Evolutionary conservation across 2,113 vertebrate species (phyloP), one percentile per base, ranked within the genome.

Genomic region (Cathartes aura): DNA sequence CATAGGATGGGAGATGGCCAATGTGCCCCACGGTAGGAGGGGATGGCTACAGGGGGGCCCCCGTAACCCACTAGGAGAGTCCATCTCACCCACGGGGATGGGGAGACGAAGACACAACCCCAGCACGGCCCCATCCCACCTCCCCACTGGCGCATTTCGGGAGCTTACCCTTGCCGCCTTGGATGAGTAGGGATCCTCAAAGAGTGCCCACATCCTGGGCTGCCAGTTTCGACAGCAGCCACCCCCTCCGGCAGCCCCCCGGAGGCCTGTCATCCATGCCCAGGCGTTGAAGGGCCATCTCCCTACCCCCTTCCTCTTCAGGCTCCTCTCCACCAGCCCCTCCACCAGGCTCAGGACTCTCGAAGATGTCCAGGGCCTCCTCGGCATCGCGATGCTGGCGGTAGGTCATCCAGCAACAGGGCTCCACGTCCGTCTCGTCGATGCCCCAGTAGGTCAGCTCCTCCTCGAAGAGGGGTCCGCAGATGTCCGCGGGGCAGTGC

Each of bases 381-480:
- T 99, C 99, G 0, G 99, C 99, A 23, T 99, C 99, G 3, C 99
- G 98, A 96, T 99, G 99, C 97, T 99, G 99, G 8, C 99, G 98
- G 95, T 99, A 99, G 59, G 99, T 99, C 99, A 99, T 99, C 99
- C 99, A 99, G 98, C 99, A 99, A 92, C 99, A 99, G 8, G 99
- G 99, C 97, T 99, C 99, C 98, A 99, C 99, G 87, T 99, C 99
- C 3, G 99, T 99, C 98, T 99, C 99, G 12, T 99, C 99, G 20
- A 99, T 99, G 58, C 99, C 99, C 99, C 99, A 99, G 96, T 99
- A 99, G 58, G 99, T 99, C 62, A 99, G 98, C 98, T 99, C 99
- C 96, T 99, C 99, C 97, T 99, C 99, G 72, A 99, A 99, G 53
- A 99, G 98, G 12, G 99, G 99, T 15, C 99, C 99, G 83, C 99